Base-by-base conservation (phyloP, 2,888 invertebrate species). In the Rugalucina vietnamica region DNA sequence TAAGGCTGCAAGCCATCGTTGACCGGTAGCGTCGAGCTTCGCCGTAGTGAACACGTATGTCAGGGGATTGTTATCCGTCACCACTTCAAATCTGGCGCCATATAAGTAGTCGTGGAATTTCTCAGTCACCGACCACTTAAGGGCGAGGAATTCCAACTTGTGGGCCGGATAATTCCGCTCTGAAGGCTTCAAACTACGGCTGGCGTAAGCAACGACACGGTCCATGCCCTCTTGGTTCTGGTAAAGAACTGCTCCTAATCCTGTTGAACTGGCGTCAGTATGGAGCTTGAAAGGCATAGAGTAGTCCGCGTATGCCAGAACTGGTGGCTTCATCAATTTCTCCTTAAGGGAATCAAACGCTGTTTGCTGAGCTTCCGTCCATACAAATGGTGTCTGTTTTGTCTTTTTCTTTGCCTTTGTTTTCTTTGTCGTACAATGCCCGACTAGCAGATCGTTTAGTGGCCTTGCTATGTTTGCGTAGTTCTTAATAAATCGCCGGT, bases 1-100 rank as follows among this genome's bases (percentile, higher is more conserved):
- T 3, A 54, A 21, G 21, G 8, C 54, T 4, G 54, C 54, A 18
- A 54, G n/a, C 54, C 54, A 54, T 18, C 54, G 54, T 8, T 54
- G 54, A 21, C 54, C 54, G 3, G 54, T 18, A n/a, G 54, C 54
- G 21, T 54, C 54, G 21, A 54, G n/a, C 54, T 54, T 54, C 3
- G 54, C 85, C 14, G 72, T 69, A 10, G 85, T 79, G 18, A 85
- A 70, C 4, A 82, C 82, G 65, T 85, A 85, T 10, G 81, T 79
- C 18, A 85, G 57, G n/a, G 85, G 85, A 32, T 85, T 84, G 60
- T n/a, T n/a, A n/a, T 84, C 84, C 5, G 84, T 82, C 8, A 78
- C n/a, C 2, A 84, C 78, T 1, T 43, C 65, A 50, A 82, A 85
- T 2, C 29, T 43, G 60, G 72, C 37, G 5, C 79, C 79, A 39